phyloP scores from a whole-genome alignment of 2,113 vertebrate genomes.

The Rafetus swinhoei region DNA sequence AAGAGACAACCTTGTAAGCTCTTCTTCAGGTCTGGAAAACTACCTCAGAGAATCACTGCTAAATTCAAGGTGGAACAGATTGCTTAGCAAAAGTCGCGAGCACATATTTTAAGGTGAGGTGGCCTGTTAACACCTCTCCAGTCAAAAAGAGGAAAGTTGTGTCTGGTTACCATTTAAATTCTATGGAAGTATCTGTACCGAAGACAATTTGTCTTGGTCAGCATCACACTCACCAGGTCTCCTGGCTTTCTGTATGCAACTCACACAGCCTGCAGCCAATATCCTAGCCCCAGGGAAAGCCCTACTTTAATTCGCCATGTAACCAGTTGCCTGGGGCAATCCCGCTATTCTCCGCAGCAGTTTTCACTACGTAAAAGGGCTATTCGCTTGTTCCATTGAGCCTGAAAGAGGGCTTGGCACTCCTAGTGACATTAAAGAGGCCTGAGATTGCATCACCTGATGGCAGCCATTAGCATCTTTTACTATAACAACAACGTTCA shows the following conservation, averaged over 20 bases:
- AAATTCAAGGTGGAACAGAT: neutral
- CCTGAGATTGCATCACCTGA: neutral
- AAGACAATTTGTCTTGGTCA: neutral
- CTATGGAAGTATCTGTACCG: neutral
- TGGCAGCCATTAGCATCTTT: neutral
- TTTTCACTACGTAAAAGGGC: neutral
- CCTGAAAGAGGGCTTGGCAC: neutral
- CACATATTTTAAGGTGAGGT: neutral
- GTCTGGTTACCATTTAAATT: neutral
- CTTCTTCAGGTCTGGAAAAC: neutral
- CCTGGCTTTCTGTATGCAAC: neutral
- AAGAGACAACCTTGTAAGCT: neutral
- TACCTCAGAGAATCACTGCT: neutral
- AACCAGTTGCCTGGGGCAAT: neutral
- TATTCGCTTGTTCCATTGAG: neutral
- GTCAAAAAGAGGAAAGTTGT: neutral
- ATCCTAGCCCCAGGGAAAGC: neutral
- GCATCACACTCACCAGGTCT: neutral
- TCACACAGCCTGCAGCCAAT: neutral
- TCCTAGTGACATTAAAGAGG: neutral
- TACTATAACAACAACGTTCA: neutral
- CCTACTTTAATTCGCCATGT: neutral
- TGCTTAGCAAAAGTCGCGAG: neutral
- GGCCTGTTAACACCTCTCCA: neutral
- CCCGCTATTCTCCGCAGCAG: neutral